Base-by-base conservation (phyloP, 1,140 invertebrate species). In the Andricus grossulariae region DNA sequence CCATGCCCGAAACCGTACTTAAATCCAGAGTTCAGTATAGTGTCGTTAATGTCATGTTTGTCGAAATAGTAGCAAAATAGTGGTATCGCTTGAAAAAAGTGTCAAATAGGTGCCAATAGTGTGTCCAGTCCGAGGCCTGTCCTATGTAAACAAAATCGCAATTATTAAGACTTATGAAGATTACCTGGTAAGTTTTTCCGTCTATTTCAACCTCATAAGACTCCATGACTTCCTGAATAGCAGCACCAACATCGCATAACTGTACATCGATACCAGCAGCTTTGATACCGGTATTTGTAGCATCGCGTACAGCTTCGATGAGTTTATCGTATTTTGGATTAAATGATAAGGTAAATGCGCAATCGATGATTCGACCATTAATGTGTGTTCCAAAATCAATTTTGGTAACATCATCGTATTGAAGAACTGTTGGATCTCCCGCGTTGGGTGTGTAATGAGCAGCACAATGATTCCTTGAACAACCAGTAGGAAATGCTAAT, bases 351-450 rank as follows among this genome's bases (percentile, higher is more conserved):
- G 99, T 99, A 91, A 99, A 99, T 19, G 99, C 99, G 93, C 99
- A 99, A 91, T 99, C 99, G 79, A 99, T 99, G 75, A 99, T 99
- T 60, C 98, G 94, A 8, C 98, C 99, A 92, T 99, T 99, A 66
- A 99, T 98, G 90, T 99, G 99, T 49, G 98, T 99, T 73, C 99
- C 99, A 93, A 99, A 99, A 92, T 99, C 99, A 88, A 99, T 99
- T 92, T 99, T 99, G 74, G 98, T 98, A 4, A 99, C 98, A 92
- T 99, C 99, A 89, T 99, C 98, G 86, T 97, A 97, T 80, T 96
- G 93, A 16, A 99, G 93, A 21, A 99, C 97, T 0, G 98, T 99
- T 4, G 94, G 93, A 91, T 99, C 99, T 16, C 99, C 99, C 79
- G 97, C 97, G 92, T 99, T 99, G 60, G 99, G 99, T 18, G 99